Conservation (phyloP, 2,888 invertebrate species). For the Chalcis sispes region DNA sequence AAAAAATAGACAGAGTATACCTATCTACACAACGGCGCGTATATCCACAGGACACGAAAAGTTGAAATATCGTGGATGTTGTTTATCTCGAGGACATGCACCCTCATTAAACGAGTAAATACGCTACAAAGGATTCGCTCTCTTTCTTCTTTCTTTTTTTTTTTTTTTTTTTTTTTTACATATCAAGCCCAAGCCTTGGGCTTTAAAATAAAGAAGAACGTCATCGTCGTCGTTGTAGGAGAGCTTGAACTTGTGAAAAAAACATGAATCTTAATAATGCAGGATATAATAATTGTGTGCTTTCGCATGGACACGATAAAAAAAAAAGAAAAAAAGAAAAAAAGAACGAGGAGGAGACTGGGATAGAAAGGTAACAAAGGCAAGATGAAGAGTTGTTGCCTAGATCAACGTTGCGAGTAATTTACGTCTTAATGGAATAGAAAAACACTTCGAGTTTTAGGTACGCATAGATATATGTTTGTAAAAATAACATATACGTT, state of each 20-base stretch:
- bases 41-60: constrained; percentile 57
- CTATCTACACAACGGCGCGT: too few species aligned
- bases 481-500: background rate
- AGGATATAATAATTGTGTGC: constrained; percentile 62
- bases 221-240: constrained; percentile 13
- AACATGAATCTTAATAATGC: constrained; percentile 61
- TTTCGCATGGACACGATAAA: background rate
- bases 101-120: constrained; percentile 69
- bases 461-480: background rate
- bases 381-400: background rate
- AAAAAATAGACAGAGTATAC: too few species aligned
- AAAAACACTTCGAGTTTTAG: constrained; percentile 12
- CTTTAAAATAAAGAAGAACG: background rate
- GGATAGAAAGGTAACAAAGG: background rate
- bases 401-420: background rate
- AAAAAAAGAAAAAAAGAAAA: background rate
- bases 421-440: constrained; percentile 29
- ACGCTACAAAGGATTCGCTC: constrained; percentile 69
- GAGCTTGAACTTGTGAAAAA: constrained; percentile 15
- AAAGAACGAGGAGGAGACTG: background rate
- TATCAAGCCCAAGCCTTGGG: constrained; percentile 10
- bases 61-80: constrained; percentile 66
- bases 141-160: too few species aligned
- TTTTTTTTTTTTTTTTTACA: constrained; percentile 13
- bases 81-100: constrained; percentile 67